These are phyloP conservation scores for Arvicanthis niloticus DNA, from an alignment of 2,113 vertebrate species.

Conservation along the genomic window DNA sequence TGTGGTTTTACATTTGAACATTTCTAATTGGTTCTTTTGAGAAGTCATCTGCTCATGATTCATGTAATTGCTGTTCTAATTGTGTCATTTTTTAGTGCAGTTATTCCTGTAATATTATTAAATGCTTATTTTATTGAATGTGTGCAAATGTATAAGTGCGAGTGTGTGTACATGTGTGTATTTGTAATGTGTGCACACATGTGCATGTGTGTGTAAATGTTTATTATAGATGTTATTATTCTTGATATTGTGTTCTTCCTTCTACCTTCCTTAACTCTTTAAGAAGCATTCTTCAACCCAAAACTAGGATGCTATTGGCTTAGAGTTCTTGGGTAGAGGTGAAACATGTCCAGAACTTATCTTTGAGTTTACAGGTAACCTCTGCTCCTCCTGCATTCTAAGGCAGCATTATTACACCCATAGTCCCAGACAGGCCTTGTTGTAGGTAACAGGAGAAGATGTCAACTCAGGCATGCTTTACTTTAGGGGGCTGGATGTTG, in stretches of 20 bases:
- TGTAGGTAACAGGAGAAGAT: background rate
- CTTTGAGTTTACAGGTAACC: background rate
- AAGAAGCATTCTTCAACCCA: background rate
- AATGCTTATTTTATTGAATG: background rate
- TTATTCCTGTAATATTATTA: background rate
- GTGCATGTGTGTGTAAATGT: background rate
- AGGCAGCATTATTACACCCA: background rate
- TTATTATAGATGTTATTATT: background rate
- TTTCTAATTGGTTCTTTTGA: slow-evolving; percentile 36
- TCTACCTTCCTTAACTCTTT: background rate
- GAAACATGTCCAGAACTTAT: background rate
- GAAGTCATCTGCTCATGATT: slow-evolving; percentile 1
- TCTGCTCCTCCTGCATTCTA: background rate
- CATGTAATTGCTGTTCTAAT: background rate
- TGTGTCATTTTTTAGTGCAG: background rate
- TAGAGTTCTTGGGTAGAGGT: background rate
- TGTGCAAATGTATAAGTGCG: background rate
- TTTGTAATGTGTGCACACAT: background rate
- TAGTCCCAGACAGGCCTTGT: background rate
- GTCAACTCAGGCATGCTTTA: background rate
- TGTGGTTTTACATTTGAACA: slow-evolving; percentile 21
- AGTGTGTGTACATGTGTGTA: background rate
- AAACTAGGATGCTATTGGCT: background rate
- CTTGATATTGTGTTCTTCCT: background rate
- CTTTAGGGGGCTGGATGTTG: background rate